Base-by-base conservation (phyloP, 2,113 vertebrate species). In the Oreocharis arfaki region DNA sequence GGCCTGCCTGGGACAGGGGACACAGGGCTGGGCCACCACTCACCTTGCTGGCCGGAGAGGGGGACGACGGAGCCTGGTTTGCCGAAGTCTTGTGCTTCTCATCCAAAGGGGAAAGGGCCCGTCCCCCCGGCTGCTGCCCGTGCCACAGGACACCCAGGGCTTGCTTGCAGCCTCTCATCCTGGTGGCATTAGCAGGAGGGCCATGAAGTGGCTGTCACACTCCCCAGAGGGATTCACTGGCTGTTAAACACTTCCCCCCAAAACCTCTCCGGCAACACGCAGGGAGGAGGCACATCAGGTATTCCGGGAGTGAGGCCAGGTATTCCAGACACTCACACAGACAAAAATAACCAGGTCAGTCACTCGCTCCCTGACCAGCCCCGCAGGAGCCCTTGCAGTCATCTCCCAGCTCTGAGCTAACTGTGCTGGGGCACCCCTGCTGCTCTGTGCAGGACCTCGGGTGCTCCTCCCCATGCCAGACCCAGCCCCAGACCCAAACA, bases 11-110 rank as follows among this genome's bases (percentile, higher is more conserved):
- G 28, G 32, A 42, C 57, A 18, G 37, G 33, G 4, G 27, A 19
- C 12, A 12, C 9, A 33, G 44, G 52, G 32, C 35, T 8, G 6
- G 1, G 10, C 37, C 27, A 77, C 35, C 52, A 21, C 98, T 96
- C 97, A 99, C 99, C 97, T 98, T 99, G 89, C 97, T 97, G 63
- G 98, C 97, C 1, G 98, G 98, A 80, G 98, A 98, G 42, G 98
- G 98, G 1, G 98, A 98, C 7, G 97, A 95, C 0, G 68, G 93
- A 19, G 92, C 61, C 96, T 97, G 98, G 96, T 97, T 99, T 46
- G 94, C 91, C 56, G 96, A 98, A 46, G 79, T 80, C 59, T 96
- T 77, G 7, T 95, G 96, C 70, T 98, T 98, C 11, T 76, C 68
- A 23, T 41, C 71, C 53, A 13, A 19, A 53, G 71, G 75, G 55